A percentile compares a stretch with the other conserved stretches of the same genome.
Conservation (phyloP, 2,797 vertebrate species). For the Nyctibius grandis region DNA sequence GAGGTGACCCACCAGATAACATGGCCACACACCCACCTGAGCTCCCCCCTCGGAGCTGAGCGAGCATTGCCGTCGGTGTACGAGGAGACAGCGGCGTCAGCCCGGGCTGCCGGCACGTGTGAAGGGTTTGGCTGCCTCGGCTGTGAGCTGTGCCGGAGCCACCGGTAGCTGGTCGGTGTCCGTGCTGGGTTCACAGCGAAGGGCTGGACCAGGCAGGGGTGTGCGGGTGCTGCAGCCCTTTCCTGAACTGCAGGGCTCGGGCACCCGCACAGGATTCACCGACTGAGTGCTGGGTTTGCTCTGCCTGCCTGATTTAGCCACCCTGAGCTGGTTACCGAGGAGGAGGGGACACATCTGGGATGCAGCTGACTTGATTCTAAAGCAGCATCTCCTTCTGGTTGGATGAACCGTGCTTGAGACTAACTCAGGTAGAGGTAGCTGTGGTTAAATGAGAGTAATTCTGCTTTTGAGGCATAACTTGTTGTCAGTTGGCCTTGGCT, state of each 20-base stretch:
- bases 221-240: not conserved
- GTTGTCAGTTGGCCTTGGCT: not conserved
- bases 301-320: not conserved
- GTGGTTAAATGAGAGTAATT: not conserved
- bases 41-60: not conserved
- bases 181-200: not conserved
- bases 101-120: accelerated
- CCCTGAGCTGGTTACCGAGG: not conserved
- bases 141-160: not conserved
- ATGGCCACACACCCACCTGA: not conserved
- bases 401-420: not conserved
- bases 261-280: not conserved
- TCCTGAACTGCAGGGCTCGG: not conserved
- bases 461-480: not conserved
- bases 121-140: not conserved
- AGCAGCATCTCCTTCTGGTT: not conserved
- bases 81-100: not conserved
- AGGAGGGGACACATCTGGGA: not conserved
- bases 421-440: not conserved
- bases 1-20: not conserved
- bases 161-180: not conserved
- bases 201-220: not conserved
- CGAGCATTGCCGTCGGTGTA: accelerated
- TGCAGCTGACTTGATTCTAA: not conserved
- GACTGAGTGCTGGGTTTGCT: not conserved